Evolutionary conservation across 2,797 vertebrate genomes (phyloP), one percentile per base, ranked within the genome.

Genomic region (Triplophysa yarkandensis): DNA sequence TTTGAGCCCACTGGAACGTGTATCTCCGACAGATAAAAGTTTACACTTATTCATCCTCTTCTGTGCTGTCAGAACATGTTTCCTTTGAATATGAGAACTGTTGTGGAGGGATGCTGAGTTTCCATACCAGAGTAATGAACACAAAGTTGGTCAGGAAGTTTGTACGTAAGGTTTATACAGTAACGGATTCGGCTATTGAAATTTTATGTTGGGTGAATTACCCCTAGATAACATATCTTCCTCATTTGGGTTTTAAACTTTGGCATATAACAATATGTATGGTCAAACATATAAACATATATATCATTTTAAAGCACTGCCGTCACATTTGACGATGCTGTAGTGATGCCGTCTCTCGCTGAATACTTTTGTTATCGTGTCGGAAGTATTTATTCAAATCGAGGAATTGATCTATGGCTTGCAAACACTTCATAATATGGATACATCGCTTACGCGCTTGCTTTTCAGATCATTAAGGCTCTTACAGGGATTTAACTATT

Each of bases 1-100:
- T 67, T 87, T 78, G 82, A 88, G 85, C 86, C 81, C 62, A 73
- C 67, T 44, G 75, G 77, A 71, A 72, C 80, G 79, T 81, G 78
- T 83, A 80, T 85, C 74, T 81, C 16, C 74, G 44, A 41, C 23
- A 60, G 58, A 34, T 60, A 36, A 55, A 68, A 71, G 64, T 77
- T 44, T 72, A 78, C 76, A 78, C 78, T 76, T 83, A 43, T 63
- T 0, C 25, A 39, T 68, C 69, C 32, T 55, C 62, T 77, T 86
- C 55, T 13, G 48, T 62, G 66, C 28, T 43, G 66, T 8, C 39
- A 50, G n/a, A 21, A 21, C 46, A 23, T 19, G 46, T 39, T 39
- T 39, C 2, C 36, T 39, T 39, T 39, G 36, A 39, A 11, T 11
- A 39, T 13, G 36, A 39, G 36, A 39, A 2, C 11, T 13, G 11